These are phyloP conservation scores for Galerucella pusilla DNA, from an alignment of 2,888 invertebrate genomes.

Conservation along the genomic window DNA sequence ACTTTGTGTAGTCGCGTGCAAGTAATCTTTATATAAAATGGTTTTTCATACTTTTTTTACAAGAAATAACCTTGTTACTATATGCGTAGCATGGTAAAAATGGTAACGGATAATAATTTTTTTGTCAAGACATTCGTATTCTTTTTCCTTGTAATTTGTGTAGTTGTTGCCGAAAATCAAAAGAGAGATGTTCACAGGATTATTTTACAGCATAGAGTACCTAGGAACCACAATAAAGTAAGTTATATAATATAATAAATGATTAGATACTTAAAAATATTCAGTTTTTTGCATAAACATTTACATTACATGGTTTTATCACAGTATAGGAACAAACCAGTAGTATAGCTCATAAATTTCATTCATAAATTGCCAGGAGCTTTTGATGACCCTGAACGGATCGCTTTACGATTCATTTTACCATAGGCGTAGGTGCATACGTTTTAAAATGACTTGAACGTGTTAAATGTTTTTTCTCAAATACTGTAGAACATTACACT, in stretches of 20 bases:
- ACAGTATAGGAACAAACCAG: too few relatives aligned
- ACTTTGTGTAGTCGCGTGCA: background rate
- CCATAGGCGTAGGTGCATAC: too few relatives aligned
- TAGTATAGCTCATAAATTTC: too few relatives aligned
- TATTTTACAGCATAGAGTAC: constrained; percentile 21
- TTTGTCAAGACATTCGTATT: background rate
- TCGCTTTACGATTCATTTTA: too few relatives aligned
- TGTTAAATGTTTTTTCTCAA: too few relatives aligned
- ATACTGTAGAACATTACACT: too few relatives aligned
- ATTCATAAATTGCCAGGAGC: too few relatives aligned
- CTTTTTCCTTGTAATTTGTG: background rate
- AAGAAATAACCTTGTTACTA: background rate
- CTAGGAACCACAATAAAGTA: constrained; percentile 21
- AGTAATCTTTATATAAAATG: background rate
- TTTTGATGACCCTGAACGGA: too few relatives aligned
- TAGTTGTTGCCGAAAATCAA: constrained; percentile 16
- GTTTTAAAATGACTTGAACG: too few relatives aligned
- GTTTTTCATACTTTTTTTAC: background rate
- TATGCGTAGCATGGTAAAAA: background rate
- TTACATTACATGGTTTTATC: too few relatives aligned
- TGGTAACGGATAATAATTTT: background rate
- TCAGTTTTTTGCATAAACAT: too few relatives aligned
- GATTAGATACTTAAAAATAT: background rate
- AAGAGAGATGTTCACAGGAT: constrained; percentile 26
- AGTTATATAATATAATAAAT: background rate